Base-by-base conservation (phyloP, 2,113 vertebrate genomes). In the Erinaceus europaeus region DNA sequence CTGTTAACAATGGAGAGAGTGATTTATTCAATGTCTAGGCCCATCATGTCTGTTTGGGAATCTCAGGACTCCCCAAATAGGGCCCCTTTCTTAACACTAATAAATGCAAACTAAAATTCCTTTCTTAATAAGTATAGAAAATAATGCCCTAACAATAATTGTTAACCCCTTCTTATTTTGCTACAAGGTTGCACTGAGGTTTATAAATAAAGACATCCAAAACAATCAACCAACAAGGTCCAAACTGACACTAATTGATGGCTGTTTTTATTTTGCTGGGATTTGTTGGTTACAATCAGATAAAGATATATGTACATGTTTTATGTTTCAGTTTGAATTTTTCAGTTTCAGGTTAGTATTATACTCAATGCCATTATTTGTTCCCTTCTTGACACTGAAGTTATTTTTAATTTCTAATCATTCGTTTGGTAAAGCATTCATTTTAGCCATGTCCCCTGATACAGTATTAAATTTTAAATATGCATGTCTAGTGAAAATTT, bases 361-460 rank as follows among this genome's bases (percentile, higher is more conserved):
- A 44, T 91, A 77, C 82, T 55, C n/a, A 82, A 44, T 78, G 78
- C 29, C 78, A 13, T n/a, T 42, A 9, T 42, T 53, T 40, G 67
- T 36, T 23, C 27, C 21, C 38, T n/a, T 69, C 86, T 88, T 92
- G 74, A 46, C 3, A 68, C 29, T 64, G 7, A 77, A 67, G 25
- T 52, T 77, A 84, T 74, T 93, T 90, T 82, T 55, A 81, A 53
- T 59, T 6, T 81, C 32, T 69, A 68, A 64, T 67, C 25, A 74
- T 57, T 44, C 53, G 52, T 84, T 80, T 73, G 50, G 21, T 27
- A 34, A 88, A 18, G 11, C 29, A 78, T 57, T 64, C 32, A 79
- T n/a, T 57, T 73, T 38, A 80, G 65, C 34, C 29, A n/a, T 80
- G 10, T 65, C 57, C 18, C 4, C 62, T 80, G 79, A 65, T 36